Conservation (phyloP, 2,888 invertebrate genomes). For the Galeopsomyia nigrocyanea region DNA sequence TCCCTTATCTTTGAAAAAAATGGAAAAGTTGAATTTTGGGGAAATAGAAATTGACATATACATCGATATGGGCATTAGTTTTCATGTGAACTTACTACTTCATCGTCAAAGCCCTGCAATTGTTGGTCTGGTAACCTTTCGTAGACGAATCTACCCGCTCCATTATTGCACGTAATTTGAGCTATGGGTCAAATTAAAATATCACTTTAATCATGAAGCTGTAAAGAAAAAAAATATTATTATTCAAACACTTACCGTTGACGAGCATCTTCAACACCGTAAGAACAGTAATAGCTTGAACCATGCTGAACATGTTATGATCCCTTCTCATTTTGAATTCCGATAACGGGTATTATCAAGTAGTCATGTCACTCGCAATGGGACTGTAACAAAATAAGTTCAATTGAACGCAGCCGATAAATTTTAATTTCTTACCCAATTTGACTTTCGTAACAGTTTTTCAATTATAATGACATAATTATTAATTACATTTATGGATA, state of each 20-base stretch:
- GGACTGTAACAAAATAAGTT: slow-evolving; percentile 46
- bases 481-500: no score
- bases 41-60: neutral
- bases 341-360: slow-evolving; percentile 54
- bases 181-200: slow-evolving; percentile 69
- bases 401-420: no score
- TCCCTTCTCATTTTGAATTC: slow-evolving; percentile 74
- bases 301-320: slow-evolving; percentile 76
- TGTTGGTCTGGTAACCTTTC: slow-evolving; percentile 91
- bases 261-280: slow-evolving; percentile 86
- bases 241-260: slow-evolving; percentile 74
- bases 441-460: no score
- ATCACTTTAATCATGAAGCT: no score
- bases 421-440: no score
- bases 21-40: neutral
- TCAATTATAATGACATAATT: no score
- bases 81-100: slow-evolving; percentile 75
- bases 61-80: neutral
- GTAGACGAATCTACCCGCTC: slow-evolving; percentile 88
- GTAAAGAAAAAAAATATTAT: no score
- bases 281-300: slow-evolving; percentile 88
- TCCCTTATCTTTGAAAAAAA: slow-evolving; percentile 75
- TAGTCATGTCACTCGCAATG: slow-evolving; percentile 61
- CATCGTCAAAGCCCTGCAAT: slow-evolving; percentile 89
- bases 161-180: slow-evolving; percentile 93